Conservation (phyloP, 2,113 vertebrate genomes). For the Tamias sibiricus region DNA sequence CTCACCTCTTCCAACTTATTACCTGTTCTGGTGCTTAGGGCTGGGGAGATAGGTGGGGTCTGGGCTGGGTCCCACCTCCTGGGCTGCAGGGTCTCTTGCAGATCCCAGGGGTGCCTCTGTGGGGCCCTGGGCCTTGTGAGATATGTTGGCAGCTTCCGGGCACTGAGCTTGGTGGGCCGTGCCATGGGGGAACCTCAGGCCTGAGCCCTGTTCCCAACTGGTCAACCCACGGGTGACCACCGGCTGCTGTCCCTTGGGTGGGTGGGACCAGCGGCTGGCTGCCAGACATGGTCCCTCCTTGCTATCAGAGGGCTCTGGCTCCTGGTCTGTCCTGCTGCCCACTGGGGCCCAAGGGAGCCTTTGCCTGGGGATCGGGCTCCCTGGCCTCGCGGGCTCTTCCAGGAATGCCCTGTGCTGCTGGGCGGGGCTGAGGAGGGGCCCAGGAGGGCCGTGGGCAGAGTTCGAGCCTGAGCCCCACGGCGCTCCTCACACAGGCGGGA, state of each 20-base stretch:
- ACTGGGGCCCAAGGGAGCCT: neutral
- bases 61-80: too few species aligned
- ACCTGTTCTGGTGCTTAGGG: too few species aligned
- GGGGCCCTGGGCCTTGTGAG: neutral
- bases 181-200: neutral
- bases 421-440: neutral
- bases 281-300: neutral
- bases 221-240: neutral
- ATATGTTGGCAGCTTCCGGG: neutral
- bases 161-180: rapidly evolving
- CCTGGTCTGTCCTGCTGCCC: neutral
- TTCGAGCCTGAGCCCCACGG: neutral
- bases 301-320: neutral
- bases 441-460: too few species aligned
- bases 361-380: neutral
- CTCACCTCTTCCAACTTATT: neutral
- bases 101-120: neutral
- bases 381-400: neutral
- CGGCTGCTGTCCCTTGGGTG: neutral
- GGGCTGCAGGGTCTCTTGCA: neutral
- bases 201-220: neutral
- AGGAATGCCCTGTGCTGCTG: neutral
- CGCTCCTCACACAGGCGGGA: neutral
- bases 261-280: neutral
- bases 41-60: neutral